Percentiles rank a stretch among this genome's conserved stretches.
Conservation (phyloP, 2,888 invertebrate species). For the Eurytoma californica region DNA sequence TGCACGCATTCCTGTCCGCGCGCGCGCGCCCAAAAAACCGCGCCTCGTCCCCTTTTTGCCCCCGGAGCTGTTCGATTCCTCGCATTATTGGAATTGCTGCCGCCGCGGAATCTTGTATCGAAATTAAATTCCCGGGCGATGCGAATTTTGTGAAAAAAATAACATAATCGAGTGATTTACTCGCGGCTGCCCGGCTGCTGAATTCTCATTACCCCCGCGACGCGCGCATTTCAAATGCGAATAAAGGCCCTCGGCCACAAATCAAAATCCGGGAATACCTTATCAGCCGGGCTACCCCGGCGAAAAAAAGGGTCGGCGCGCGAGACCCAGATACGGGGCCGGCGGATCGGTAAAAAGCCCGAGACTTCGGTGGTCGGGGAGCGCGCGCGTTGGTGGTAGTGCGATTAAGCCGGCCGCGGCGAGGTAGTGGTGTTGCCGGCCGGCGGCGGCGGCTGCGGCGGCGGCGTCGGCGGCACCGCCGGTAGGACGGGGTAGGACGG, state of each 20-base stretch:
- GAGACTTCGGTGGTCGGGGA: background rate
- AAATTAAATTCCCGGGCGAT: conserved; percentile 45
- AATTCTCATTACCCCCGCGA: background rate
- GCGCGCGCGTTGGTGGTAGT: conserved; percentile 1
- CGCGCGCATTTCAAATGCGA: background rate
- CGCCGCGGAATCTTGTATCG: conserved; percentile 30
- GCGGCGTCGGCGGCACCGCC: conserved; percentile 2
- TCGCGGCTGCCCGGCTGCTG: background rate
- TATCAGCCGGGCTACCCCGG: background rate
- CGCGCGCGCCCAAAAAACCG: conserved; percentile 36
- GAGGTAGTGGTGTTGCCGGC: conserved; percentile 28
- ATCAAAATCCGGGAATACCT: background rate
- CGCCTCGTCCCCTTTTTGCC: conserved; percentile 16
- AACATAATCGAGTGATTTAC: conserved; percentile 10
- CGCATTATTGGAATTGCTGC: conserved; percentile 55
- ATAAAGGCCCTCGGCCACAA: background rate
- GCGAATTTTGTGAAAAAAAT: conserved; percentile 36
- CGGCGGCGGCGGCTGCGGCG: conserved; percentile 15
- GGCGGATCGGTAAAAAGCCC: background rate
- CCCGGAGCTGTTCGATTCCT: conserved; percentile 31
- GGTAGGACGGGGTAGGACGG: conserved; percentile 9
- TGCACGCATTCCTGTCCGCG: background rate
- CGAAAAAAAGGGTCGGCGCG: background rate
- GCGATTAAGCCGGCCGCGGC: conserved; percentile 35
- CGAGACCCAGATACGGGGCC: background rate